Conservation (phyloP, 1,140 invertebrate species). For the Sycophila sp. region DNA sequence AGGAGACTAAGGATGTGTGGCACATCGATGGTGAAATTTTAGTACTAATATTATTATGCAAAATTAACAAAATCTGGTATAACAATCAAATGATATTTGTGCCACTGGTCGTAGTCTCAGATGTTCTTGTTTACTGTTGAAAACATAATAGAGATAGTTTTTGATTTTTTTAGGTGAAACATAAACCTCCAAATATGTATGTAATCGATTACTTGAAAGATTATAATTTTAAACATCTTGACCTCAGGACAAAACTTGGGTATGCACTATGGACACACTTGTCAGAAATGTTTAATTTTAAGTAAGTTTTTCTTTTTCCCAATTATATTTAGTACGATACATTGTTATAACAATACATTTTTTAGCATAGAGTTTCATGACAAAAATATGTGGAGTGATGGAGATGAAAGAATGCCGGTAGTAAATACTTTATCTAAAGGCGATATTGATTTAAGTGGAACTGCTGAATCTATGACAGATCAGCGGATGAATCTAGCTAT, state of each 20-base stretch:
- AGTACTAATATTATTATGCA: no score
- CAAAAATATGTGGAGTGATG: not conserved
- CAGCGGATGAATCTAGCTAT: constrained; percentile 6
- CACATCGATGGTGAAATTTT: no score
- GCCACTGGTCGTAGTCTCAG: no score
- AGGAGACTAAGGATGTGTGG: no score
- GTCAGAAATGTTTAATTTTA: constrained; percentile 23
- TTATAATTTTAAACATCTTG: not conserved
- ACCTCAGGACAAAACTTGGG: not conserved
- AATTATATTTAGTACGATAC: not conserved
- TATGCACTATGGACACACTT: constrained; percentile 12
- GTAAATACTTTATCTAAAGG: constrained; percentile 14
- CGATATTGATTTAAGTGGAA: constrained; percentile 23
- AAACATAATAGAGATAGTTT: not conserved
- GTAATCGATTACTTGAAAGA: not conserved
- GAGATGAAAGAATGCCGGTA: not conserved
- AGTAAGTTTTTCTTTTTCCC: not conserved
- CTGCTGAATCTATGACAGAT: not conserved
- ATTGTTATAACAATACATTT: not conserved
- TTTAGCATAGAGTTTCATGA: constrained; percentile 10
- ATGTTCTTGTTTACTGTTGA: not conserved
- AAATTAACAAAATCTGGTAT: no score
- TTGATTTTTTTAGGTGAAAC: not conserved
- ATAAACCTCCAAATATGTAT: not conserved
- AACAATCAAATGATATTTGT: no score